phyloP scores from a whole-genome alignment of 2,797 vertebrate species.

The Syngnathus acus region DNA sequence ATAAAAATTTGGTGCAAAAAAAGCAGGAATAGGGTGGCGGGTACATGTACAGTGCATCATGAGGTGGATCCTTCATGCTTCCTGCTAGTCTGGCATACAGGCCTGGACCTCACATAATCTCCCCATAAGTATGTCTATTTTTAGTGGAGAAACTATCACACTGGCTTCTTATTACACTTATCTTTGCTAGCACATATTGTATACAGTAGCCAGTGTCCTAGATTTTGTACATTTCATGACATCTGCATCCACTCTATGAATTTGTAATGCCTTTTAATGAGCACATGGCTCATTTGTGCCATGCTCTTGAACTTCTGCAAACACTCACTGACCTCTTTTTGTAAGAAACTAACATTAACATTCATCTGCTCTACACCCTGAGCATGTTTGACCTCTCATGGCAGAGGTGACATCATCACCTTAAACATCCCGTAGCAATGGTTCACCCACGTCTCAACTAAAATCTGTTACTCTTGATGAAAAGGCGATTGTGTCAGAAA shows the following conservation, averaged over 20 bases:
- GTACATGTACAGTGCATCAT: constrained; percentile 33
- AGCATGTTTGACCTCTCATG: constrained; percentile 13
- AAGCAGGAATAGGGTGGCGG: constrained; percentile 18
- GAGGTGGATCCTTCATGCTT: constrained; percentile 37
- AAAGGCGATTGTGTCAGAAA: constrained; percentile 35
- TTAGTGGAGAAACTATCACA: constrained; percentile 39
- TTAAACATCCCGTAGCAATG: constrained; percentile 23
- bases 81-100: constrained; percentile 33
- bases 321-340: constrained; percentile 11
- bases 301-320: constrained; percentile 1
- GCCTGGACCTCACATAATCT: constrained; percentile 40
- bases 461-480: constrained; percentile 31
- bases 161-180: constrained; percentile 31
- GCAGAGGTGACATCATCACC: constrained; percentile 19
- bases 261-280: not conserved
- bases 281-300: not conserved
- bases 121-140: constrained; percentile 46
- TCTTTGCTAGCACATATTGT: constrained; percentile 19
- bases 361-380: not conserved
- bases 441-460: constrained; percentile 25
- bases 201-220: constrained; percentile 14
- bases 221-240: constrained; percentile 19
- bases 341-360: constrained; percentile 2
- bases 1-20: constrained; percentile 24
- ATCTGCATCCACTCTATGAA: constrained; percentile 10